Conservation (phyloP, 2,797 vertebrate genomes). For the Leptoclinus maculatus region DNA sequence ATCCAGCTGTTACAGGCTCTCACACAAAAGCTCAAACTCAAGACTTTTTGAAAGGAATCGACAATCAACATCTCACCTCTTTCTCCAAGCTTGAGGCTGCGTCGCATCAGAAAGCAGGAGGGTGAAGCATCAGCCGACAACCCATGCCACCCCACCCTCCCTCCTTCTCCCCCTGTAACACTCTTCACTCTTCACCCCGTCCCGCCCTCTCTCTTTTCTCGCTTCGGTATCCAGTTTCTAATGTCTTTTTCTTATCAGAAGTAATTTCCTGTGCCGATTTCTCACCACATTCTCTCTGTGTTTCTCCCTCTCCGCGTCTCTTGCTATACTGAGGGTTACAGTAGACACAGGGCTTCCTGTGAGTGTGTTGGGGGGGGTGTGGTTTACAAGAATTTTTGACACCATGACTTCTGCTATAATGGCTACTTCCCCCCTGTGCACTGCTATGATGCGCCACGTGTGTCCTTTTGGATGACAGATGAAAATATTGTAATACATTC, state of each 20-base stretch:
- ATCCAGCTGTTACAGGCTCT: slow-evolving; percentile 44
- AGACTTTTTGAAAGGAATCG: neutral
- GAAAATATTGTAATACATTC: neutral
- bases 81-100: slow-evolving; percentile 10
- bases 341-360: slow-evolving; percentile 60
- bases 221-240: neutral
- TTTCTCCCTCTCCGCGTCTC: slow-evolving; percentile 2
- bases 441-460: fast-evolving
- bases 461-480: neutral
- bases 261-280: slow-evolving; percentile 33
- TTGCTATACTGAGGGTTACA: slow-evolving; percentile 33
- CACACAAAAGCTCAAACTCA: neutral
- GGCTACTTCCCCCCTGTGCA: neutral
- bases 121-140: slow-evolving; percentile 34
- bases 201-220: neutral
- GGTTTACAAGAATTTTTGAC: slow-evolving; percentile 59
- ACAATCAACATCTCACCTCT: slow-evolving; percentile 64
- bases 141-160: slow-evolving; percentile 11
- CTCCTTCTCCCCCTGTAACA: neutral
- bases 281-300: neutral
- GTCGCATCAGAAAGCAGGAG: slow-evolving; percentile 35
- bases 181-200: neutral
- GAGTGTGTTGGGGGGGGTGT: slow-evolving; percentile 58
- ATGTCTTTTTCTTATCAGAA: neutral
- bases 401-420: slow-evolving; percentile 58